A percentile compares a stretch with the other conserved stretches of the same genome.
phyloP scores from a whole-genome alignment of 2,888 invertebrate species.

The Achlya flavicornis region DNA sequence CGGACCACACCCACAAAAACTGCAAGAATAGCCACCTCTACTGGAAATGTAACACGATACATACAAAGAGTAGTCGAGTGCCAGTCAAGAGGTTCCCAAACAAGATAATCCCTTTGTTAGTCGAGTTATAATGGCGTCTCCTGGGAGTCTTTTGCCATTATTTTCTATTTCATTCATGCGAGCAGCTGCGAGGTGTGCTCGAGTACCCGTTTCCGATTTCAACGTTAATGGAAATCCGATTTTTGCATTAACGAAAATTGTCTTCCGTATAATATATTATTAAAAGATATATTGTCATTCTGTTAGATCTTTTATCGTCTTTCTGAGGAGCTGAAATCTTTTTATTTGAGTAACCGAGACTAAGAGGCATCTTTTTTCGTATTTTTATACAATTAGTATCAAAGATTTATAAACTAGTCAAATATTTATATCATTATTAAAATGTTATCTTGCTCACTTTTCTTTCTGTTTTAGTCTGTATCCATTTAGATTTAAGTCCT shows the following conservation, averaged over 20 bases:
- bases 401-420: too few species aligned
- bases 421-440: too few species aligned
- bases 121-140: constrained; percentile 74
- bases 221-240: constrained; percentile 71
- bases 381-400: too few species aligned
- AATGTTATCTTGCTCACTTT: too few species aligned
- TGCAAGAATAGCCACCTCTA: constrained; percentile 62
- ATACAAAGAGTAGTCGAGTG: constrained; percentile 70
- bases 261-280: constrained; percentile 32
- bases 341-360: not conserved
- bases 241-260: constrained; percentile 55
- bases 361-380: not conserved
- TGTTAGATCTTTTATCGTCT: not conserved
- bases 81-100: constrained; percentile 82
- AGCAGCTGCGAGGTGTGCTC: constrained; percentile 70
- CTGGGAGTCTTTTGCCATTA: constrained; percentile 66
- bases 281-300: not conserved
- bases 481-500: too few species aligned
- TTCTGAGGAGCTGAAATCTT: not conserved
- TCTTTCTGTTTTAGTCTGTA: too few species aligned
- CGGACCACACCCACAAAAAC: constrained; percentile 76
- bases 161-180: constrained; percentile 72
- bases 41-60: constrained; percentile 74
- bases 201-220: constrained; percentile 76
- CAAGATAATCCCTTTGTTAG: constrained; percentile 82